Base-by-base conservation (phyloP, 2,113 vertebrate genomes). In the Eclectus roratus region DNA sequence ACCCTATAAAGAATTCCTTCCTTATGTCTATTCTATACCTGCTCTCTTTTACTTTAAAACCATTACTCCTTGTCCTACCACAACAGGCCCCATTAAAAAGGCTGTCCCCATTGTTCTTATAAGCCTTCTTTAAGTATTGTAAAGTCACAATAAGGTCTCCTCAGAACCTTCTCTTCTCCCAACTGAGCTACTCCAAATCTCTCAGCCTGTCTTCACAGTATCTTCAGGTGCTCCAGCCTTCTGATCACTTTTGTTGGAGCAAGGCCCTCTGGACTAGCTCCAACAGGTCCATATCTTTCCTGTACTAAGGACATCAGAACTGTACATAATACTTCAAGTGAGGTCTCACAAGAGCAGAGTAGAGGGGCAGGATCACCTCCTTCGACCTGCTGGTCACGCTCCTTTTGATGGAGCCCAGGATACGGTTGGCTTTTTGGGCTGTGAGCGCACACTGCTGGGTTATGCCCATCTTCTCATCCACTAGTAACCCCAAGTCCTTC, bases 351-450 rank as follows among this genome's bases (percentile, higher is more conserved):
- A 64, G 12, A 70, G 39, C 1, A 7, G 37, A 61, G 24, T 0
- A 70, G 9, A 84, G 9, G 10, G 7, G 8, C 13, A 93, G 64
- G 85, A 58, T 43, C 37, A 63, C 14, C 3, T 58, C 10, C 12
- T 15, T 63, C 1, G 0, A 19, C 19, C 33, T 61, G 13, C 35
- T 84, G 33, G 24, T 5, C 16, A n/a, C 0, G 0, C 7, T 58
- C 3, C 43, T 72, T 77, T 37, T 21, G 39, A 25, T 28, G 19
- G 4, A 68, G 17, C 6, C 14, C 13, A 58, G 69, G 21, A 17
- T 39, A 37, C 1, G 1, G 23, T 6, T 70, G 23, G 10, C 7
- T 31, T 80, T 80, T 55, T 70, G 50, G 12, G 4, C 4, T 80
- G 61, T 1, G 3, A 64, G 41, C 2, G 0, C 31, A 28, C 23